Conservation (phyloP, 92 coral and sea anemone species). For the Blastomussa wellsi region DNA sequence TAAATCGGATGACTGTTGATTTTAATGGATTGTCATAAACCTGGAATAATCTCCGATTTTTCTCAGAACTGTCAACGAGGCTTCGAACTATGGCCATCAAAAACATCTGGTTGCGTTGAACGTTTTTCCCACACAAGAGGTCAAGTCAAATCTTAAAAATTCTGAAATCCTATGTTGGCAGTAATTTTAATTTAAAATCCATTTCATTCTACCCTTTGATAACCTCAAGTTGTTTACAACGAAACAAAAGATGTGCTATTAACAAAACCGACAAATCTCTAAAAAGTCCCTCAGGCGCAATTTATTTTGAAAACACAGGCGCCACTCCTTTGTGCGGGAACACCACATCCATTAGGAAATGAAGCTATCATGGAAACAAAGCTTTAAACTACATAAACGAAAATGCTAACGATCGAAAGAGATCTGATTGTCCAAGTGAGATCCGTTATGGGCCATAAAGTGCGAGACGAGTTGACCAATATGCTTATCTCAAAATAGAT, state of each 20-base stretch:
- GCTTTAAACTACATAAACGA: slow-evolving; percentile 1
- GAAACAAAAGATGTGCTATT: slow-evolving; percentile 9
- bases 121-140: not conserved
- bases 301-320: slow-evolving; percentile 28
- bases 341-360: slow-evolving; percentile 11
- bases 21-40: not conserved
- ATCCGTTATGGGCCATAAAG: slow-evolving; percentile 13
- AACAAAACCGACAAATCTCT: slow-evolving; percentile 20
- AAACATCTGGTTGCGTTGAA: not conserved
- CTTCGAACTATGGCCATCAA: not conserved
- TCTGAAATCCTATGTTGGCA: not conserved
- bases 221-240: not conserved
- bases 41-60: not conserved
- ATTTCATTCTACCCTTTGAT: not conserved
- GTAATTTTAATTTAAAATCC: slow-evolving; percentile 15
- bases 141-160: not conserved
- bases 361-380: slow-evolving; percentile 31
- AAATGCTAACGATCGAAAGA: slow-evolving; percentile 1
- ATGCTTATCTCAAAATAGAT: not conserved
- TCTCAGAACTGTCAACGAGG: not conserved
- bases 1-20: not conserved
- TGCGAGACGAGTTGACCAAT: not conserved
- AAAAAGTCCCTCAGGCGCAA: slow-evolving; percentile 17
- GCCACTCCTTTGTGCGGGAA: slow-evolving; percentile 16
- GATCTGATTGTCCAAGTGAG: not conserved